A percentile compares a stretch with the other conserved stretches of the same genome.
These are phyloP conservation scores for Lasioglossum villosulum DNA, from an alignment of 2,888 invertebrate genomes.

Conservation along the genomic window DNA sequence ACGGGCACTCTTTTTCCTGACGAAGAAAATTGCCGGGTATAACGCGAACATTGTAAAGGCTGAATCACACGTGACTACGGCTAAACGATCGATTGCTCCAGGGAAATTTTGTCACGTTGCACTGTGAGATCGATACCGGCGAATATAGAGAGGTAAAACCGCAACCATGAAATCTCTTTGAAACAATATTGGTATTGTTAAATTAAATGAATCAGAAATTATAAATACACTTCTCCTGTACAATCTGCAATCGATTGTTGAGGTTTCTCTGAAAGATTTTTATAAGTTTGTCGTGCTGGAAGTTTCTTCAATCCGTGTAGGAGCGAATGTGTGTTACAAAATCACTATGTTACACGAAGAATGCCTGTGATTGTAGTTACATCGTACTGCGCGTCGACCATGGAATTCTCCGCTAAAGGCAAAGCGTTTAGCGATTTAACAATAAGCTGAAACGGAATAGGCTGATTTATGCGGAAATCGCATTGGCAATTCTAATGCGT, in stretches of 20 bases:
- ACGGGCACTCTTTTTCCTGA: not conserved
- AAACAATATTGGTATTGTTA: not conserved
- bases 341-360: not conserved
- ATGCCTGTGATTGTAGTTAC: not conserved
- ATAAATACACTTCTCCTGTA: not conserved
- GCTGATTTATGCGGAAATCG: not conserved
- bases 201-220: not conserved
- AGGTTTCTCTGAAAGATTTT: not conserved
- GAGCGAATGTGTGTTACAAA: not conserved
- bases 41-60: slow-evolving; percentile 18
- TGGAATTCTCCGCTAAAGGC: not conserved
- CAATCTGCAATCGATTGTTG: not conserved
- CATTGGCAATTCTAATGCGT: not conserved
- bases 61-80: slow-evolving; percentile 15
- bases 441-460: not conserved
- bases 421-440: not conserved
- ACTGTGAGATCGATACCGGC: not conserved
- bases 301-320: not conserved
- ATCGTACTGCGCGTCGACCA: not conserved
- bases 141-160: not conserved
- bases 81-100: slow-evolving; percentile 41
- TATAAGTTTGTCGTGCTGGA: not conserved
- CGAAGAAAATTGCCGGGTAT: slow-evolving; percentile 15
- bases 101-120: slow-evolving; percentile 32
- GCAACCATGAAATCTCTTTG: not conserved